A percentile compares a stretch with the other conserved stretches of the same genome.
These are phyloP conservation scores for Lobophora halterata DNA, from an alignment of 2,888 invertebrate species.

Conservation along the genomic window DNA sequence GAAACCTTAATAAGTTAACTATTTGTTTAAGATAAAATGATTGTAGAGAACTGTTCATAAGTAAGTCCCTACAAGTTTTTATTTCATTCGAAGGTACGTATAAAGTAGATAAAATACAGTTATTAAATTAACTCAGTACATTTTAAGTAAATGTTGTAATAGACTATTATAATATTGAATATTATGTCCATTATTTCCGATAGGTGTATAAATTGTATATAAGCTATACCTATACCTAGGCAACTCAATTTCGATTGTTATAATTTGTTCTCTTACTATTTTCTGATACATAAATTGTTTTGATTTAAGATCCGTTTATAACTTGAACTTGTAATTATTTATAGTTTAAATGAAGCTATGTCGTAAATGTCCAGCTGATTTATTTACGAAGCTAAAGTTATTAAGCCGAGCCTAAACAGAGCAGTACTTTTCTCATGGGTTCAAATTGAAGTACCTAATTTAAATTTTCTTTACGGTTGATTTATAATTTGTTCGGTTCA, in stretches of 20 bases:
- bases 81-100: too few species aligned
- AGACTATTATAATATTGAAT: not conserved
- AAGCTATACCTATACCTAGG: slow-evolving; percentile 3
- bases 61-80: too few species aligned
- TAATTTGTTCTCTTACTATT: slow-evolving; percentile 13
- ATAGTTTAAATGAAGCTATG: slow-evolving; percentile 65
- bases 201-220: slow-evolving; percentile 14
- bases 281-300: slow-evolving; percentile 55
- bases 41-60: too few species aligned
- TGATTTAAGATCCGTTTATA: slow-evolving; percentile 51
- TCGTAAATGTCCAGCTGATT: slow-evolving; percentile 60
- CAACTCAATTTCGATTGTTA: slow-evolving; percentile 15
- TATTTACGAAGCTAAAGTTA: slow-evolving; percentile 50
- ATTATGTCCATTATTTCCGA: not conserved
- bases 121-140: too few species aligned
- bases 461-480: slow-evolving; percentile 8
- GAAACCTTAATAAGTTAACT: too few species aligned
- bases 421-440: slow-evolving; percentile 16
- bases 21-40: too few species aligned
- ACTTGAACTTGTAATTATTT: slow-evolving; percentile 60
- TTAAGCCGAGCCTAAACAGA: slow-evolving; percentile 36
- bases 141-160: not conserved
- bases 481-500: slow-evolving; percentile 9
- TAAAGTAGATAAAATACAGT: too few species aligned
- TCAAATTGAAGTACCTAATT: slow-evolving; percentile 10